These are phyloP conservation scores for Spodoptera littoralis DNA, from an alignment of 2,888 invertebrate species.

Conservation along the genomic window DNA sequence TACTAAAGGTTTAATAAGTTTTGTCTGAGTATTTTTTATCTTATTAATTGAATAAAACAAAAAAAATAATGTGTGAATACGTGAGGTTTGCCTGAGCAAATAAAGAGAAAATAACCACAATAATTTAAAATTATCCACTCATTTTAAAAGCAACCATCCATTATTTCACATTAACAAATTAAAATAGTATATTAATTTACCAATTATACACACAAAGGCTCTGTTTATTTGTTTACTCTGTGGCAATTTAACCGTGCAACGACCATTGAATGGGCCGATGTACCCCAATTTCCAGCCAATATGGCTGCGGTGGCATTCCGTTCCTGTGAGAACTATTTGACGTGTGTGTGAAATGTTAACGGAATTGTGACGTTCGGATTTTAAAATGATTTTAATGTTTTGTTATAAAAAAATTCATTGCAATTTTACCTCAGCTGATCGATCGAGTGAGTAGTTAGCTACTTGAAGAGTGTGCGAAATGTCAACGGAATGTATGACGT, in stretches of 20 bases:
- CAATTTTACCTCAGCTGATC: too few species aligned
- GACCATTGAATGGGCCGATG: conserved; percentile 29
- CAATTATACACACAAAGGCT: background rate
- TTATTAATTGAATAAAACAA: too few species aligned
- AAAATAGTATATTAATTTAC: background rate
- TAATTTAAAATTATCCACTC: too few species aligned
- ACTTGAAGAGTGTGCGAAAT: conserved; percentile 12
- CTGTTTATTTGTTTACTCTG: conserved; percentile 15
- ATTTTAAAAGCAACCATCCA: too few species aligned
- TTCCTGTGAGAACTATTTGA: conserved; percentile 13
- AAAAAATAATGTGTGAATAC: too few species aligned
- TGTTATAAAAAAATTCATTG: too few species aligned
- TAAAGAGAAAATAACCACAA: too few species aligned
- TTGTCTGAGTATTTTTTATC: too few species aligned
- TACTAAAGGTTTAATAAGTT: too few species aligned
- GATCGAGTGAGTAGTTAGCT: too few species aligned
- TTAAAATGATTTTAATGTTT: background rate
- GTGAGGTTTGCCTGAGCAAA: too few species aligned
- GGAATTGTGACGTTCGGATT: conserved; percentile 4
- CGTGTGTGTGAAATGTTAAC: conserved; percentile 21
- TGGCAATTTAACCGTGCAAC: conserved; percentile 27
- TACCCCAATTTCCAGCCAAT: conserved; percentile 11
- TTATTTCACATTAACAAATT: too few species aligned
- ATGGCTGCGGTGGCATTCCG: background rate
- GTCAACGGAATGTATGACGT: conserved; percentile 9